These are phyloP conservation scores for Serrognathus titanus DNA, from an alignment of 2,888 invertebrate genomes.

Conservation along the genomic window DNA sequence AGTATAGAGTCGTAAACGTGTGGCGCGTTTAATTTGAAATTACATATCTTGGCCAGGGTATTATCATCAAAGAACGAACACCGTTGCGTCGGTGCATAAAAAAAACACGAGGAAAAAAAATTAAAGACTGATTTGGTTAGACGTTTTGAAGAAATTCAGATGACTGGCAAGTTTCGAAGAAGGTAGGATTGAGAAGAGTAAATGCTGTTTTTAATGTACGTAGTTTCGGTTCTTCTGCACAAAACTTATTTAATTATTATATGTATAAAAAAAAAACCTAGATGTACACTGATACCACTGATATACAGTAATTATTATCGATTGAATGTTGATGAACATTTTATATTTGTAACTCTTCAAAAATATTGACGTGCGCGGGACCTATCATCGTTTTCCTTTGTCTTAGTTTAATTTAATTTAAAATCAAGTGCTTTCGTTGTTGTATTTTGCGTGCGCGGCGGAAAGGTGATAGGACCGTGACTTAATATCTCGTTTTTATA, in stretches of 20 bases:
- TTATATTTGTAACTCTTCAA: conserved; percentile 8
- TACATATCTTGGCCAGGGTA: neutral
- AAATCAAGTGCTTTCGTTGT: no score
- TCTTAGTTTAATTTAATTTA: no score
- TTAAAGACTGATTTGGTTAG: conserved; percentile 16
- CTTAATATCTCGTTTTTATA: no score
- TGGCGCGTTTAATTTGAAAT: no score
- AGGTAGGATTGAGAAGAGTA: neutral
- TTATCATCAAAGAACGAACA: neutral
- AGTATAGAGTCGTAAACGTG: no score
- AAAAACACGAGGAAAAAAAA: neutral
- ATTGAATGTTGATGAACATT: conserved; percentile 14
- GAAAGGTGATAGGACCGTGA: no score
- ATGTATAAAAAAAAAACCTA: conserved; percentile 10
- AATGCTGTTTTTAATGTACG: neutral
- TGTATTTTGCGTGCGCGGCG: no score
- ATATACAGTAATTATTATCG: conserved; percentile 18
- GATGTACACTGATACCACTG: conserved; percentile 16
- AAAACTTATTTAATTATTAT: conserved; percentile 8
- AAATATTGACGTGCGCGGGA: neutral
- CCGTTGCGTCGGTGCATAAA: no score
- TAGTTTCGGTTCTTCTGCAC: conserved; percentile 7
- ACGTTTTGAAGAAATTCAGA: neutral
- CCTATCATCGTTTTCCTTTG: neutral
- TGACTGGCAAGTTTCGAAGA: no score